Evolutionary conservation across 2,113 vertebrate species (phyloP), one percentile per base, ranked within the genome.

Genomic region (Eupsittula cactorum): DNA sequence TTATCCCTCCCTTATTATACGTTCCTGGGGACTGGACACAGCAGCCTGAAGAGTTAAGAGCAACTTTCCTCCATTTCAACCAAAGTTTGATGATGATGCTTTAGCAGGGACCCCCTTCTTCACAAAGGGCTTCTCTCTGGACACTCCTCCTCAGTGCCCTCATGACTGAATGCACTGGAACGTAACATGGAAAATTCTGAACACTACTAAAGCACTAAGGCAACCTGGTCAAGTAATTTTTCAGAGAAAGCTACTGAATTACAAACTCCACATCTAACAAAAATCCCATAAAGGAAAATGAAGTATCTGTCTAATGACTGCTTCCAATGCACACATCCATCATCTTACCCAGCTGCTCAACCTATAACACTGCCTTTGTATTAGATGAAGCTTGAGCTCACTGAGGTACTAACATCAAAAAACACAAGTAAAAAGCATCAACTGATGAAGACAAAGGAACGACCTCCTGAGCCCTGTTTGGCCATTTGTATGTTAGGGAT

Each of bases 221-320:
- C 41, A 37, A 59, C 33, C 55, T 42, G 71, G 31, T 78, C 42
- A 86, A 60, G 24, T 49, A 75, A 63, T 63, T 89, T 88, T 89
- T 88, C 86, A 91, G 60, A 71, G 46, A 92, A 92, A 92, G 49
- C n/a, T 63, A 78, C 76, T 88, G 59, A 90, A 86, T 64, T 59
- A 91, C 20, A 64, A 93, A 55, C 33, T 85, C 62, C 29, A 85
- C 47, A 44, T 55, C 57, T 41, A 88, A 71, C 50, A 13, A 73
- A 83, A 68, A 82, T 47, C 42, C 31, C 80, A 83, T 68, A 65
- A 16, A 92, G 67, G 37, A 95, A 93, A 88, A 86, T 31, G 21
- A 85, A 80, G 4, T 88, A 57, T 16, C 50, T 74, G 24, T 52
- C 87, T 86, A 65, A 65, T 3, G 8, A 92, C 59, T 49, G 50